Conservation (phyloP, 2,797 vertebrate species). For the Cuculus canorus region DNA sequence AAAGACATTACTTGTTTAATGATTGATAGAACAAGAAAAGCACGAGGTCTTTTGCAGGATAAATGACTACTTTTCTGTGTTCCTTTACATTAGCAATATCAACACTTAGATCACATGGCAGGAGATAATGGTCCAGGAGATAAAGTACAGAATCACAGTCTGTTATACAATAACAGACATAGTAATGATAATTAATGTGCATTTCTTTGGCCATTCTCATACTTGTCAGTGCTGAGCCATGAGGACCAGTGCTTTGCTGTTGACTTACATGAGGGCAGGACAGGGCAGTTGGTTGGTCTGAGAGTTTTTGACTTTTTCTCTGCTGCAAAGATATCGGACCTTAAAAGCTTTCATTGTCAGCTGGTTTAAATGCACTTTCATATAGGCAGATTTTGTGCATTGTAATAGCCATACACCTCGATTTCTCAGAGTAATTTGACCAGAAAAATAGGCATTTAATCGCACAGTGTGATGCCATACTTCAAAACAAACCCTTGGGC, state of each 20-base stretch:
- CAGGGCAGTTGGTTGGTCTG: neutral
- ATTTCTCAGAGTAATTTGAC: neutral
- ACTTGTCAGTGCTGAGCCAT: neutral
- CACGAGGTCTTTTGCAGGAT: slow-evolving; percentile 80
- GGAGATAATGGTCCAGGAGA: slow-evolving; percentile 73
- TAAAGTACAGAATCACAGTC: slow-evolving; percentile 66
- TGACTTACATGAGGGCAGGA: slow-evolving; percentile 6
- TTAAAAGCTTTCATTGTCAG: neutral
- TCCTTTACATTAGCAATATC: slow-evolving; percentile 79
- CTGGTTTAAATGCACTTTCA: neutral
- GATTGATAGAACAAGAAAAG: slow-evolving; percentile 82
- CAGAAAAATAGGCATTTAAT: neutral
- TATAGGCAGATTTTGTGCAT: neutral
- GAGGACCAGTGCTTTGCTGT: neutral
- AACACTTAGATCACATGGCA: slow-evolving; percentile 78
- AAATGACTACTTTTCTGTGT: slow-evolving; percentile 81
- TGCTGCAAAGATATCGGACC: neutral
- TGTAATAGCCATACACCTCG: neutral
- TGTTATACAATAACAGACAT: slow-evolving; percentile 74
- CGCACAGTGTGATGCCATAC: rapidly evolving
- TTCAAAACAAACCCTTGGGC: neutral
- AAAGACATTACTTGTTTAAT: slow-evolving; percentile 83
- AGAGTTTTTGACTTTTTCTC: neutral
- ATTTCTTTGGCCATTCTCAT: slow-evolving; percentile 57
- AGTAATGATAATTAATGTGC: slow-evolving; percentile 68